Evolutionary conservation across 2,888 invertebrate genomes (phyloP).

Genomic region (Melanotus villosus): DNA sequence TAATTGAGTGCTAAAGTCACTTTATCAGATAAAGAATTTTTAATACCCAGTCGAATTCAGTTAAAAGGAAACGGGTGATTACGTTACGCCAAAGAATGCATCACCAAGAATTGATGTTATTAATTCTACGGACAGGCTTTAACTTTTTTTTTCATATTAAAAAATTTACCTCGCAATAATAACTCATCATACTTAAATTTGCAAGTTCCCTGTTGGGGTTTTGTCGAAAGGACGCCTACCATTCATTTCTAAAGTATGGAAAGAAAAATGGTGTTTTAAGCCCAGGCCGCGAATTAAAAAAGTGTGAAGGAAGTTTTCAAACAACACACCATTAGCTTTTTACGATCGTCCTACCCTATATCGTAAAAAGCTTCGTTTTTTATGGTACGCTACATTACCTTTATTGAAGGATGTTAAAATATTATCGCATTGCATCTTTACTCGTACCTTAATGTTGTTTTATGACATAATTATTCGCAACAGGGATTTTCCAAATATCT

Average conservation of each 20-base stretch:
- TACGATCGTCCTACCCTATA: conserved; percentile 48
- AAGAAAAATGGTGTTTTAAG: conserved; percentile 45
- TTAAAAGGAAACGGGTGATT: not conserved
- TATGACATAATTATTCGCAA: conserved; percentile 42
- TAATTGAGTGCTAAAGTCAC: conserved; percentile 23
- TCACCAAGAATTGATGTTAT: not conserved
- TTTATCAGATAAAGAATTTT: conserved; percentile 1
- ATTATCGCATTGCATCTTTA: conserved; percentile 46
- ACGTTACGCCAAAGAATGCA: not conserved
- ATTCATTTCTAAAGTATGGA: conserved; percentile 36
- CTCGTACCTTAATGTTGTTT: conserved; percentile 40
- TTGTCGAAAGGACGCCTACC: conserved; percentile 20
- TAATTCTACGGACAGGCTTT: not conserved
- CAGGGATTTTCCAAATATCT: conserved; percentile 26
- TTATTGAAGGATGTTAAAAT: conserved; percentile 48
- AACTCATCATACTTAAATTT: conserved; percentile 31
- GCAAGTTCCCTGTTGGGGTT: conserved; percentile 22
- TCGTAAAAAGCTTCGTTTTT: conserved; percentile 49
- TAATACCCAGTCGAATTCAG: not conserved
- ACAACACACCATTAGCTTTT: conserved; percentile 53
- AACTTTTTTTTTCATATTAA: not conserved
- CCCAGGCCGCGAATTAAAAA: conserved; percentile 46
- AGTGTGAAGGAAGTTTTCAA: conserved; percentile 51
- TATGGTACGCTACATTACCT: conserved; percentile 48
- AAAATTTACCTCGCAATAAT: conserved; percentile 14